Percentiles rank a stretch among this genome's conserved stretches.
These are phyloP conservation scores for Euwallacea similis DNA, from an alignment of 1,140 invertebrate species.

Conservation along the genomic window DNA sequence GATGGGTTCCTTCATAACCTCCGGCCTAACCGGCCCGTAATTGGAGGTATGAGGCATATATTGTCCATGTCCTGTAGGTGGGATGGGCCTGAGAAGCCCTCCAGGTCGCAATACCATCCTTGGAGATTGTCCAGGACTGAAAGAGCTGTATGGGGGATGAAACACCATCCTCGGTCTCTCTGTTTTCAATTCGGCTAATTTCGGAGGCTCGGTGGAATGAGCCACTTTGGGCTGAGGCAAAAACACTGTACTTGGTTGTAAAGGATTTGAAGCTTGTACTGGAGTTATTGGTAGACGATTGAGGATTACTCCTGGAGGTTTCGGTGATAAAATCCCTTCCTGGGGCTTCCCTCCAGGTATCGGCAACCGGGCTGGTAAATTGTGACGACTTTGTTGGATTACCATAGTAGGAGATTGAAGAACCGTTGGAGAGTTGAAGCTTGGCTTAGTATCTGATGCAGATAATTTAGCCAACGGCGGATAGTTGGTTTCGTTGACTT, in stretches of 20 bases:
- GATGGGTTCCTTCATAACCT: background rate
- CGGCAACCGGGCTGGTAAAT: slow-evolving; percentile 44
- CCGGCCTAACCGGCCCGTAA: slow-evolving; percentile 20
- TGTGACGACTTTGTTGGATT: slow-evolving; percentile 36
- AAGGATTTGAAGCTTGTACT: slow-evolving; percentile 60
- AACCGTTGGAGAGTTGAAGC: slow-evolving; percentile 7
- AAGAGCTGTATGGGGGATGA: slow-evolving; percentile 39
- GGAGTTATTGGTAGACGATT: slow-evolving; percentile 58
- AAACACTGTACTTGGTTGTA: slow-evolving; percentile 56
- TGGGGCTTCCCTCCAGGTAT: slow-evolving; percentile 34
- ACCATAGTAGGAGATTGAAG: slow-evolving; percentile 11
- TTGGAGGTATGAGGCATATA: slow-evolving; percentile 33
- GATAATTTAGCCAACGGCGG: slow-evolving; percentile 39
- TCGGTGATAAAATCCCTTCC: slow-evolving; percentile 34
- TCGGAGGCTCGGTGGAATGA: slow-evolving; percentile 44
- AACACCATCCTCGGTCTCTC: slow-evolving; percentile 44
- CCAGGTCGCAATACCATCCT: slow-evolving; percentile 43
- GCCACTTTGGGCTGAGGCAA: slow-evolving; percentile 55
- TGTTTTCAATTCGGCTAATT: slow-evolving; percentile 36
- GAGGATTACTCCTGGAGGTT: slow-evolving; percentile 35
- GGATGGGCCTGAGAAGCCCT: slow-evolving; percentile 38
- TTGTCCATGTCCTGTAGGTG: slow-evolving; percentile 20
- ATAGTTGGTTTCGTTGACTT: slow-evolving; percentile 38
- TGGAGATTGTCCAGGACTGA: slow-evolving; percentile 22
- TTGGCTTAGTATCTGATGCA: slow-evolving; percentile 9